Evolutionary conservation across 30 jellyfish, hydroid and myxozoan genomes (phyloP), one percentile per base, ranked within the genome.

Genomic region (Catostylus mosaicus): DNA sequence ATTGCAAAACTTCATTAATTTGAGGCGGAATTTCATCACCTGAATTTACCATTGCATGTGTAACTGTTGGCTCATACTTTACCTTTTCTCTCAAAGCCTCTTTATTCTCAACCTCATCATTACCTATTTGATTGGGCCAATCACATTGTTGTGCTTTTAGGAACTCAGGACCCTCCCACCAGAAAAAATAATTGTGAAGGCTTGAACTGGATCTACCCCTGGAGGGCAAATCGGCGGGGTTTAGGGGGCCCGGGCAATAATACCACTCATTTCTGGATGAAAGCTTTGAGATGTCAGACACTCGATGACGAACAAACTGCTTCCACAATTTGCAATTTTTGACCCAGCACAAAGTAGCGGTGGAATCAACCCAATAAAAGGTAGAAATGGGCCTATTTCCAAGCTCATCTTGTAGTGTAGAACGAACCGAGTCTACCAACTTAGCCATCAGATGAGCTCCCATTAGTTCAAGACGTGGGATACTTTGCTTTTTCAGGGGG

Each of bases 131-230:
- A 43, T 22, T 50, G 61, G 93, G 86, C 87, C 80, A 83, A 18
- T 56, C 61, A n/a, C 37, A 87, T 68, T 56, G 35, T 2, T 30
- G 34, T 29, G 57, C 30, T 31, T 66, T 69, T 9, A 81, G 23
- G 91, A 65, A 81, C 19, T 46, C 77, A 81, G 84, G 91, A 81
- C 77, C 91, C 91, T 81, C 91, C 84, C 77, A 45, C 91, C 91
- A 66, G 50, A 43, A 45, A 29, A 3, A 20, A 66, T 31, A 11
- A 31, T 63, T 40, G 0, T 65, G 16, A 46, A 81, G 7, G 23
- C 12, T 9, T 64, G 45, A 48, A 22, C 34, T 2, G n/a, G 33
- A 33, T 65, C 66, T 81, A 27, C 77, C 91, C 34, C 83, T 2
- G 11, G 91, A 81, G 18, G 84, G 84, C 65, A 81, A 64, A 81